A percentile compares a stretch with the other conserved stretches of the same genome.
Conservation (phyloP, 2,888 invertebrate species). For the Plebejus anna region DNA sequence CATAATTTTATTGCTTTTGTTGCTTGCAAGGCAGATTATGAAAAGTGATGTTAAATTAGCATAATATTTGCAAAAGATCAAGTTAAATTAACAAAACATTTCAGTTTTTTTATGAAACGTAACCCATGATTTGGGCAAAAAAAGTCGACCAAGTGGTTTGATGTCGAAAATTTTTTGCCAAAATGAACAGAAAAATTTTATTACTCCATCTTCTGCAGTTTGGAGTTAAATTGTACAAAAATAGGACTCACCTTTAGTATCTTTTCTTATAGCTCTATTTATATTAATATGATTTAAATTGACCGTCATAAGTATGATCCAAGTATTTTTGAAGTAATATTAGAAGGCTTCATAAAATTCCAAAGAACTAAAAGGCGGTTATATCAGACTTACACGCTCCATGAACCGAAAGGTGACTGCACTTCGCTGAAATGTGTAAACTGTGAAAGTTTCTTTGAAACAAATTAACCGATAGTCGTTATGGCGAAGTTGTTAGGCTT, state of each 20-base stretch:
- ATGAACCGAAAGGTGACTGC: constrained; percentile 64
- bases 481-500: constrained; percentile 3
- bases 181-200: neutral
- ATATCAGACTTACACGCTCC: constrained; percentile 27
- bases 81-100: neutral
- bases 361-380: neutral
- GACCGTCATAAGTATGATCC: neutral
- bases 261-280: neutral
- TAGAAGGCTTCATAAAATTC: neutral
- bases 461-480: constrained; percentile 31
- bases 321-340: neutral
- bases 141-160: no score
- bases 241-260: constrained; percentile 22
- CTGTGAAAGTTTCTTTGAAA: constrained; percentile 50
- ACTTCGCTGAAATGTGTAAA: constrained; percentile 58
- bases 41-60: no score
- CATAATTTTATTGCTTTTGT: constrained; percentile 20
- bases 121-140: no score
- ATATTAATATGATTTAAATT: constrained; percentile 7
- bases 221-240: neutral
- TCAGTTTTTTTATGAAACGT: no score
- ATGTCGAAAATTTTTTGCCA: no score
- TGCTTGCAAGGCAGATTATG: neutral
- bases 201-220: neutral
- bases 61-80: neutral